Base-by-base conservation (phyloP, 2,888 invertebrate genomes). In the Odontothrips loti region DNA sequence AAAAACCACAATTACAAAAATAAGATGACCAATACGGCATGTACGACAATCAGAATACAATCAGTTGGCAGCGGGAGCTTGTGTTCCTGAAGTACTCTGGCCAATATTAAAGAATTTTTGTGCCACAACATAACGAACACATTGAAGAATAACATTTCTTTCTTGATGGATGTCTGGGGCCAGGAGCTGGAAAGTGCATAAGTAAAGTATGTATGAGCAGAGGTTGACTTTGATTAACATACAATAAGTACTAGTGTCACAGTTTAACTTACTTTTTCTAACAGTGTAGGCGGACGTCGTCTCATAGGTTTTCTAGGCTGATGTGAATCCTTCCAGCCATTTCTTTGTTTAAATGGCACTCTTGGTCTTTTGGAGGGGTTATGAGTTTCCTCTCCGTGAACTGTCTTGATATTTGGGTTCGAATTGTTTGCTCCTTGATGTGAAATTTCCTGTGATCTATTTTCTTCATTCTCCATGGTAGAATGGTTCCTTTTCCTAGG, bases 101-200 rank as follows among this genome's bases (percentile, higher is more conserved):
- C 27, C 1, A 27, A 23, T 27, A 27, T 75, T 75, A 88, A 96
- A 95, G 87, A 93, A 96, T 84, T 95, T 92, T 84, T 93, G 93
- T 83, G 92, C 90, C 48, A 93, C 92, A 80, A 96, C 92, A 88
- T 92, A 91, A 84, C 94, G 92, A 58, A 97, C 91, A 88, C 96
- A 97, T 86, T 97, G 97, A 48, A 96, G 89, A 80, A 97, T 90
- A 79, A 94, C 89, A 88, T 97, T 97, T 81, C 97, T 90, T 87
- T 97, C 97, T 84, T 94, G 94, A 83, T 92, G 89, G 84, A 97
- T 95, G 86, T 96, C 95, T 82, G 90, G 90, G 80, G 91, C 91
- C 81, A 97, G 88, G 47, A 97, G 87, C 89, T 90, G 86, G 48
- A 87, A 87, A 82, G 81, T 47, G 83, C 82, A 80, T 63, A 80